Evolutionary conservation across 2,888 invertebrate genomes (phyloP).

Genomic region (Aradus depressus): DNA sequence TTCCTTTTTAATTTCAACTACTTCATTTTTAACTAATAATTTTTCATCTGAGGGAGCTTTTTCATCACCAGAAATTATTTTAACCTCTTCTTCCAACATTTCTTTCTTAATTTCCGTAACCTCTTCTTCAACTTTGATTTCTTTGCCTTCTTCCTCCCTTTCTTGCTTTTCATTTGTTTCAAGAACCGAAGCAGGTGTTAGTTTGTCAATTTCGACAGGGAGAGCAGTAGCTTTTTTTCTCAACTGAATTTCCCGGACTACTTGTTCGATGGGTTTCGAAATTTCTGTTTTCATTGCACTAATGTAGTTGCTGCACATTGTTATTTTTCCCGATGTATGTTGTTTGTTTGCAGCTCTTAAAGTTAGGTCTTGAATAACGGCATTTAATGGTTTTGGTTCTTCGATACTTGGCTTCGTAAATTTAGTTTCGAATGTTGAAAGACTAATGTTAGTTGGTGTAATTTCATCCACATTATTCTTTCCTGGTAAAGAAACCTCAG

Average conservation of each 20-base stretch:
- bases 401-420: conserved; percentile 6
- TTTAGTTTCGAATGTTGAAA: conserved; percentile 1
- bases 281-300: conserved; percentile 17
- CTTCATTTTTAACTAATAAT: background rate
- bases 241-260: conserved; percentile 26
- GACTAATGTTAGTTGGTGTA: background rate
- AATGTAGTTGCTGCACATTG: background rate
- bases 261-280: conserved; percentile 26
- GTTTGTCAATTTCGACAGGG: conserved; percentile 20
- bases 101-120: conserved; percentile 26
- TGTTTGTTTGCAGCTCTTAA: conserved; percentile 21
- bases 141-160: conserved; percentile 6
- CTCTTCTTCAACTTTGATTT: conserved; percentile 23
- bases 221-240: conserved; percentile 23
- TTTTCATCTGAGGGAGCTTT: conserved; percentile 5
- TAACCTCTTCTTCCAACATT: conserved; percentile 6
- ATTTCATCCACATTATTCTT: conserved; percentile 5
- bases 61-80: background rate
- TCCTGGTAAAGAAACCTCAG: background rate
- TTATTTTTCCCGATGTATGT: background rate
- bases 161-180: conserved; percentile 13
- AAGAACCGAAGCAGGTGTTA: background rate
- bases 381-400: conserved; percentile 27
- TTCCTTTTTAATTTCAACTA: background rate
- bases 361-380: conserved; percentile 29